Base-by-base conservation (phyloP, 2,113 vertebrate genomes). In the Phrynosoma platyrhinos region DNA sequence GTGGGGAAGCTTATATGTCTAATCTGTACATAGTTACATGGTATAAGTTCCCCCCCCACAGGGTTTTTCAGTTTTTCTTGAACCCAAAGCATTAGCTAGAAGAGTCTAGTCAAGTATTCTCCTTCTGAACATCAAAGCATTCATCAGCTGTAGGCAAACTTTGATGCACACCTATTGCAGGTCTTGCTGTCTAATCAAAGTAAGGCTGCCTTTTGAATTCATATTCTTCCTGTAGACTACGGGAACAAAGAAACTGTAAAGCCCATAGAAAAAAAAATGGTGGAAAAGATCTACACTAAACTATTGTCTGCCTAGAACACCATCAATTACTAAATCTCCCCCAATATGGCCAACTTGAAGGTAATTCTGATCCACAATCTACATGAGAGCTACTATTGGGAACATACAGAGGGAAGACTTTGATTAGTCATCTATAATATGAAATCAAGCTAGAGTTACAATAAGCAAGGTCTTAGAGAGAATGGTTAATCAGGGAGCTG, bases 241-340 rank as follows among this genome's bases (percentile, higher is more conserved):
- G 9, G 58, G 82, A 55, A 36, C 82, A 84, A 84, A 74, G 40
- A 84, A 74, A 55, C 36, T n/a, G 30, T 55, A 74, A 30, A 84
- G 47, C 30, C 20, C 20, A 84, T 20, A 25, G 18, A 62, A 74
- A 36, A 74, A 36, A 32, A 55, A 55, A 21, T 53, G 9, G 10
- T n/a, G 3, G 82, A 27, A 55, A 53, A 84, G n/a, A 55, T 74
- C n/a, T 72, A 14, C 27, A 82, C n/a, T 40, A 68, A 66, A 3
- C n/a, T 66, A 32, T 53, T 10, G 14, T 14, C 3, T 84, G 8
- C 18, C 82, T 36, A 71, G 25, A 47, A 52, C 25, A 20, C 30
- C 9, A 36, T 20, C 20, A 13, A 9, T 55, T 30, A 14, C 18
- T 36, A 84, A 83, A 71, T 12, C 10, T 52, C 25, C 64, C 13